These are phyloP conservation scores for Drosophila antonietae DNA, from an alignment of 2,888 invertebrate species.

Conservation along the genomic window DNA sequence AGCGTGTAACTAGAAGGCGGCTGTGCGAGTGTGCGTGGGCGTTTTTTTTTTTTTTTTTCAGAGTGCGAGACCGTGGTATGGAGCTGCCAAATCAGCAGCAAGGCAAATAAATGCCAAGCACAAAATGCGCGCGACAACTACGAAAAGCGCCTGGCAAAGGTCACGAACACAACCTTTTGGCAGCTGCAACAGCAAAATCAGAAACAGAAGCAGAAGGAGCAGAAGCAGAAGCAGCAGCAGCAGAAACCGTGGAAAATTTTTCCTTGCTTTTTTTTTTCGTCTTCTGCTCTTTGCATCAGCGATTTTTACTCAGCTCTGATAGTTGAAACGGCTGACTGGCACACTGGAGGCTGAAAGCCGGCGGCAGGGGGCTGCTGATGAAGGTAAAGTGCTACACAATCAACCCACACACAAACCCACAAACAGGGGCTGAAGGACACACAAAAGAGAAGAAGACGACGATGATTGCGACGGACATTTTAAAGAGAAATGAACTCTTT, in stretches of 20 bases:
- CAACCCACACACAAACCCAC: neutral
- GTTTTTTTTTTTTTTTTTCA: neutral
- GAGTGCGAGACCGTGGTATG: slow-evolving; percentile 4
- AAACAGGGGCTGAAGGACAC: slow-evolving; percentile 40
- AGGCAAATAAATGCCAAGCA: slow-evolving; percentile 63
- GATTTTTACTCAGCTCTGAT: slow-evolving; percentile 75
- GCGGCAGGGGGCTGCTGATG: slow-evolving; percentile 45
- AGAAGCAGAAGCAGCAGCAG: slow-evolving; percentile 21
- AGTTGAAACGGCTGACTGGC: slow-evolving; percentile 61
- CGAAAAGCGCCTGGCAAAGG: slow-evolving; percentile 70
- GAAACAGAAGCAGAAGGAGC: slow-evolving; percentile 18
- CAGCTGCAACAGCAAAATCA: slow-evolving; percentile 52
- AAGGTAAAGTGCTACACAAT: slow-evolving; percentile 52
- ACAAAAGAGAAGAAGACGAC: slow-evolving; percentile 16
- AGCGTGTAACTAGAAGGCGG: slow-evolving; percentile 62
- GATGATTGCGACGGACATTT: slow-evolving; percentile 36
- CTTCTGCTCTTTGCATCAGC: slow-evolving; percentile 64
- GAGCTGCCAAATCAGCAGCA: slow-evolving; percentile 70
- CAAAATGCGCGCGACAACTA: slow-evolving; percentile 70
- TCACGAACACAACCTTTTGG: slow-evolving; percentile 79
- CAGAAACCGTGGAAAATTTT: slow-evolving; percentile 46
- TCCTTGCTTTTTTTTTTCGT: slow-evolving; percentile 35
- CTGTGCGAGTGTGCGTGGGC: slow-evolving; percentile 8
- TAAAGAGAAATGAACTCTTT: slow-evolving; percentile 40
- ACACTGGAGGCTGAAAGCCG: slow-evolving; percentile 37